Base-by-base conservation (phyloP, 2,113 vertebrate species). In the Anser brachyrhynchus region DNA sequence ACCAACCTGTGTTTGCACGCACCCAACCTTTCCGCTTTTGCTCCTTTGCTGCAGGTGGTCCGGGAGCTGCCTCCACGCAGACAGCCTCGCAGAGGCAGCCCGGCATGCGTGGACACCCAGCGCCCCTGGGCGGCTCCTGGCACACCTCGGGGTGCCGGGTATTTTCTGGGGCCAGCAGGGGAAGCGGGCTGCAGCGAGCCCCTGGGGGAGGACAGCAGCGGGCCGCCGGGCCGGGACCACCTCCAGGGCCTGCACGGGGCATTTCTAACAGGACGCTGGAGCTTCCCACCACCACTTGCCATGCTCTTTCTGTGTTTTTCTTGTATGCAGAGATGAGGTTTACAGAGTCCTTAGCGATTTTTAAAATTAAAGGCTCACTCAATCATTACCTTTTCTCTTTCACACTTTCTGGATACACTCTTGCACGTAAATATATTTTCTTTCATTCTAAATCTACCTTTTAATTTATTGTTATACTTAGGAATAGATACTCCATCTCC, bases 11-110 rank as follows among this genome's bases (percentile, higher is more conserved):
- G n/a, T 19, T 39, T 29, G 41, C 49, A 29, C 13, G 3, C 39
- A 10, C 22, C 13, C 58, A 44, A 0, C 15, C n/a, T 39, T 28
- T 22, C 51, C 31, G 2, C 0, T 43, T 10, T 3, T 22, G 35
- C 28, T 11, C 33, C 23, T 57, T 10, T 55, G 44, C 2, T 49
- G 16, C 16, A 16, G 28, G 62, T 5, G 18, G 7, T 35, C 41
- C 3, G 28, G 41, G 35, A 39, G 7, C 23, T 5, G 5, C 29
- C 31, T 39, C 28, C 10, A 2, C 6, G 43, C 51, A 5, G 31
- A 16, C 61, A 39, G 35, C 10, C 29, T 3, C 58, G 26, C 49
- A 54, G 1, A 0, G 33, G n/a, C 39, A 54, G 46, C 22, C 37
- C 6, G 8, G 29, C n/a, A 11, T 16, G 10, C 11, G 6, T 31